Evolutionary conservation across 2,797 vertebrate genomes (phyloP), one percentile per base, ranked within the genome.

Genomic region (Leptoclinus maculatus): DNA sequence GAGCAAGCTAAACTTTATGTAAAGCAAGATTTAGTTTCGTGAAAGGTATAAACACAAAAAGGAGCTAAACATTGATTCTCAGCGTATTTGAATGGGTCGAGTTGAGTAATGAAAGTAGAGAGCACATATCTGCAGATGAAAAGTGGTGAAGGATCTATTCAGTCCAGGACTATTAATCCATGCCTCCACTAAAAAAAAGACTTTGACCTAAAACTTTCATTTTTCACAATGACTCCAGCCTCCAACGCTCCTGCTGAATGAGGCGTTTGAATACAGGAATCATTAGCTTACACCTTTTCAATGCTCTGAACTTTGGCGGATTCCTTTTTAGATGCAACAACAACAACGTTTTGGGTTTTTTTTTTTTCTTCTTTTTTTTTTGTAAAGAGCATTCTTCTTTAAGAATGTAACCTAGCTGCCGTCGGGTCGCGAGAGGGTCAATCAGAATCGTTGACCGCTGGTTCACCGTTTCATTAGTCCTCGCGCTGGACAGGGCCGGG

Each of bases 391-490:
- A 92, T 94, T 93, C 93, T 93, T 94, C 83, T 83, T 32, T 45
- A 54, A 87, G 89, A 90, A 87, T 89, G 91, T 84, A 84, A 80
- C 91, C 90, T 91, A 91, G 92, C 91, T 91, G 92, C 92, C 75
- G 63, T 59, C 83, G 36, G 92, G 92, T 93, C 92, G 90, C 70
- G 3, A 0, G 60, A 90, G 96, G 96, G 96, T 97, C 96, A 97
- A 83, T 88, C 87, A 82, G 95, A 96, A 97, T 93, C 95, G 95
- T 96, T 96, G 95, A 96, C 96, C 97, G 96, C 96, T 93, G 96
- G 89, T 94, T 96, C 96, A 96, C 94, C 95, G 94, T 95, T 96
- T 94, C 96, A 97, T 97, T 96, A 97, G 96, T 97, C 88, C 96
- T 95, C 87, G 93, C 93, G 92, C 94, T 91, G 92, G 95, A 96